Base-by-base conservation (phyloP, 2,797 vertebrate genomes). In the Megalops cyprinoides region DNA sequence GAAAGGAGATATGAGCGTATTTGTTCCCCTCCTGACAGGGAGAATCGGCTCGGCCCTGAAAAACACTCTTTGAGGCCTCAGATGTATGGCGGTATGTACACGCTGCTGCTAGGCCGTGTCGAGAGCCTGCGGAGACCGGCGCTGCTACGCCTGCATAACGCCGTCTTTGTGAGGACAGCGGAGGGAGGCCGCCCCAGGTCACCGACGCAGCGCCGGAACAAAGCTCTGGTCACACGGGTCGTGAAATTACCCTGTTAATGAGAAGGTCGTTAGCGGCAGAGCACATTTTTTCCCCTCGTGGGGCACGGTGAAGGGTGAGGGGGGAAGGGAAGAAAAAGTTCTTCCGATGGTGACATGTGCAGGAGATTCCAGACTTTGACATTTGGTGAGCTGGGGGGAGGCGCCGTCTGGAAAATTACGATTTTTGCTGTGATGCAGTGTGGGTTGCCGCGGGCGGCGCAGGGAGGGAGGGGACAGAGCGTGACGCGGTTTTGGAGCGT, bases 241-340 rank as follows among this genome's bases (percentile, higher is more conserved):
- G 62, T 56, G 44, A 67, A 78, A 82, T 81, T 15, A 42, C 37
- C 83, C 81, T 83, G 83, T 88, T 81, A 86, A 75, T 79, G 79
- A 80, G 46, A 55, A 80, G 83, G 80, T 79, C 78, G 74, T 25
- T 46, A n/a, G 65, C 73, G n/a, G 79, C 76, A 80, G 83, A 80
- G 65, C 7, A 1, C n/a, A 14, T 51, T 44, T 83, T 83, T 83
- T 86, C 84, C 82, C 85, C 46, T n/a, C 55, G 53, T 74, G 78
- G 42, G 25, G 23, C 77, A 77, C 2, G 25, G 69, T 74, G 71
- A 62, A 67, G 46, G 56, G 71, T 34, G 67, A 48, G 65, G 28
- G 31, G 28, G 51, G 25, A 46, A 46, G 28, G 14, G 34, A 31
- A 15, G 7, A 67, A 2, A 18, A 53, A 1, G 5, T 23, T 15